Evolutionary conservation across 2,113 vertebrate species (phyloP), one percentile per base, ranked within the genome.

Genomic region (Orthonyx spaldingii): DNA sequence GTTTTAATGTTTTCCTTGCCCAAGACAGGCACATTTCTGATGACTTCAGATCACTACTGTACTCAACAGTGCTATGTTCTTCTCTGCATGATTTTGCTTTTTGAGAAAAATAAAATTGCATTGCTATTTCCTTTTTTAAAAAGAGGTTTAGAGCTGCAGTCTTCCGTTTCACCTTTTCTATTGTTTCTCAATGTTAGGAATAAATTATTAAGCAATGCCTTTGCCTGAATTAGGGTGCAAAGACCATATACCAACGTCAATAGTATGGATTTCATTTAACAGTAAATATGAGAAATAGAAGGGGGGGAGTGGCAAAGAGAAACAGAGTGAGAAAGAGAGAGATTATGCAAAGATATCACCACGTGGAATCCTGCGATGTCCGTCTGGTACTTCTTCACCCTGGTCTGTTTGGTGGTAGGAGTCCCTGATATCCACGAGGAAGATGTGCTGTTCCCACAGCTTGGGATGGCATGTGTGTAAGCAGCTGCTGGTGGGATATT

Each of bases 291-390:
- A 44, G 22, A 72, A 72, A 37, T 22, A 32, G 21, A 21, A 63
- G 4, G 0, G 2, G 5, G 56, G 56, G 8, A 61, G 26, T 16
- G 56, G 26, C 1, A 1, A 71, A 71, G 41, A 65, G 26, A 65
- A 19, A 46, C 5, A 52, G 12, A 24, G 6, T 16, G 27, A 24
- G 53, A n/a, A n/a, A 23, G 33, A 28, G 33, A 47, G 53, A 44
- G 27, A 16, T 39, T 33, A 46, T 32, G 33, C 21, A 37, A 33
- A 46, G 39, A 46, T 17, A 23, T 18, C 14, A 64, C n/a, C 69
- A 64, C 0, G 0, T 47, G n/a, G 27, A 55, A 27, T 55, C 11
- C 22, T 72, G 41, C 1, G 1, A 33, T 0, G 0, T 39, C 27
- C 56, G 11, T 20, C 49, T 64, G n/a, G 49, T 46, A 7, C n/a